Conservation (phyloP, 2,797 vertebrate genomes). For the Danionella dracula region DNA sequence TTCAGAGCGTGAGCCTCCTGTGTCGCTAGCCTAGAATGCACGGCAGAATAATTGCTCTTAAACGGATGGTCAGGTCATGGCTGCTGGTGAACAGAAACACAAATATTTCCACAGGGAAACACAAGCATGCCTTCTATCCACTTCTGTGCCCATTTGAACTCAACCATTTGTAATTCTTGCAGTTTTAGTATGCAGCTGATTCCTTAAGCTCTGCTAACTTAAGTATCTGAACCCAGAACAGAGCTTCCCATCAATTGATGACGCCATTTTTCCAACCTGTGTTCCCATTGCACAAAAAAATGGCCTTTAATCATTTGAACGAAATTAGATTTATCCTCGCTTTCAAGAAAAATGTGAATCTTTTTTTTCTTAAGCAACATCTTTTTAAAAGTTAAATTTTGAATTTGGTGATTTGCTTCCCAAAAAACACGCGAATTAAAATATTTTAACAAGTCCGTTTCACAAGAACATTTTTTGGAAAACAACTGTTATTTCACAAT, state of each 20-base stretch:
- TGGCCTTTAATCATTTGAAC: no score
- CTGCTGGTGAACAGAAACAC: conserved; percentile 70
- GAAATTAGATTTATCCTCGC: conserved; percentile 1
- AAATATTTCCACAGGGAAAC: conserved; percentile 76
- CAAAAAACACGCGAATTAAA: no score
- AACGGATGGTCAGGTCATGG: conserved; percentile 67
- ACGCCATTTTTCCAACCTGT: conserved; percentile 16
- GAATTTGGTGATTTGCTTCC: no score
- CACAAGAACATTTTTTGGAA: no score
- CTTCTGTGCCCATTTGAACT: conserved; percentile 62
- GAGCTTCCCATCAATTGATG: conserved; percentile 60
- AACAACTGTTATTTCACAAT: no score
- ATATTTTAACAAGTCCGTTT: no score
- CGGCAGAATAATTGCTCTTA: conserved; percentile 69
- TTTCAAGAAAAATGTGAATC: conserved; percentile 31
- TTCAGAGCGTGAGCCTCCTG: conserved; percentile 62
- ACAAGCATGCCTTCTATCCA: conserved; percentile 67
- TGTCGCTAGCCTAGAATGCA: conserved; percentile 57
- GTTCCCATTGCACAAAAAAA: no score
- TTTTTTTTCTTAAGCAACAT: no score
- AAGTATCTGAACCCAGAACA: conserved; percentile 56
- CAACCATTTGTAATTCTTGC: conserved; percentile 62
- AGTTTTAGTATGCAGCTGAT: conserved; percentile 63
- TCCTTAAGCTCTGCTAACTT: conserved; percentile 70
- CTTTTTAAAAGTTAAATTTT: no score